Conservation (phyloP, 2,797 vertebrate genomes). For the Gobio occitaniae region DNA sequence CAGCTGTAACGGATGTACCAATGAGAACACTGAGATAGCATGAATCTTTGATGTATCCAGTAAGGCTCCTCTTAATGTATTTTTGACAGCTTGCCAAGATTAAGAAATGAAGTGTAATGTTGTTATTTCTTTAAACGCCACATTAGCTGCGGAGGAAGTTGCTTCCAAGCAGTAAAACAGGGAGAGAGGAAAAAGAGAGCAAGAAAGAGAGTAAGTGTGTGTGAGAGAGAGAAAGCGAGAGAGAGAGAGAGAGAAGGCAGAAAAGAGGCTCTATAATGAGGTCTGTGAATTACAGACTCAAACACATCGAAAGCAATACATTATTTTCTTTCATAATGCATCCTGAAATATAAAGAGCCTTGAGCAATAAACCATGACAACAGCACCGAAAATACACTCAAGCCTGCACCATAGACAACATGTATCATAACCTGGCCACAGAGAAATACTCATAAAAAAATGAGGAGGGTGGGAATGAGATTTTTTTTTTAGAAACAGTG, state of each 20-base stretch:
- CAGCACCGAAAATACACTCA: neutral
- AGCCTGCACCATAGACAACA: conserved; percentile 2
- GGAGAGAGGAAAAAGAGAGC: conserved; percentile 11
- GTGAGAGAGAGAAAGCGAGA: neutral
- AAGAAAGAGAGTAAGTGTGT: conserved; percentile 9
- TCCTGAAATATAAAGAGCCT: conserved; percentile 51
- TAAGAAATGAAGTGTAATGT: conserved; percentile 55
- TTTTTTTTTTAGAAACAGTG: neutral
- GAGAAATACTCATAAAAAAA: conserved; percentile 9
- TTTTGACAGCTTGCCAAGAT: conserved; percentile 57
- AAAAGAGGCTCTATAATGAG: conserved; percentile 62
- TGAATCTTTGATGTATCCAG: conserved; percentile 59
- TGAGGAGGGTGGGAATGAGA: neutral
- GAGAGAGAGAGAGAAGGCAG: neutral
- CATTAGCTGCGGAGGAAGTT: conserved; percentile 51
- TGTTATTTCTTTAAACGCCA: conserved; percentile 49
- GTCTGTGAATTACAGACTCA: conserved; percentile 35
- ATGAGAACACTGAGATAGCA: conserved; percentile 49
- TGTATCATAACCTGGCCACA: conserved; percentile 19
- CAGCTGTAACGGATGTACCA: conserved; percentile 39
- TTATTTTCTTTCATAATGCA: conserved; percentile 29
- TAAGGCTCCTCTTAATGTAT: conserved; percentile 56
- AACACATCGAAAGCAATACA: conserved; percentile 59
- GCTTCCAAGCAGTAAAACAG: conserved; percentile 28
- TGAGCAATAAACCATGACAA: conserved; percentile 39